These are phyloP conservation scores for Andrena flavipes DNA, from an alignment of 2,888 invertebrate species.

Conservation along the genomic window DNA sequence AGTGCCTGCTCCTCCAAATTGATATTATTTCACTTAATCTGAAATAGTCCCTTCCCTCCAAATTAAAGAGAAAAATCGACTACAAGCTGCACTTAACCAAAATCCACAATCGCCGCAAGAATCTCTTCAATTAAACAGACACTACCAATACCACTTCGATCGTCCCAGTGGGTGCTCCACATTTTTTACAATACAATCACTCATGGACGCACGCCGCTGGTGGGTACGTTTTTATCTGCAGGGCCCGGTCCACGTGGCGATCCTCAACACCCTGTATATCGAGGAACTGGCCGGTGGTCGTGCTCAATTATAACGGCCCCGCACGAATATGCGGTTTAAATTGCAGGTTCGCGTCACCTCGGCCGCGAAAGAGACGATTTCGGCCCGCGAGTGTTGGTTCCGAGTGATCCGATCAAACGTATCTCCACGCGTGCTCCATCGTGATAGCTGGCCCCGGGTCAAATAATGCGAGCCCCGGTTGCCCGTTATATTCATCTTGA, in stretches of 20 bases:
- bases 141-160: background rate
- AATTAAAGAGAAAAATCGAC: too few relatives aligned
- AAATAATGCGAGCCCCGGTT: constrained; percentile 39
- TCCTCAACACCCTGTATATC: constrained; percentile 16
- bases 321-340: constrained; percentile 80
- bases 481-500: constrained; percentile 56
- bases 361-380: constrained; percentile 60
- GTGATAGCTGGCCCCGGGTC: constrained; percentile 44
- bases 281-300: constrained; percentile 33
- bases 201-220: background rate
- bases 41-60: too few relatives aligned
- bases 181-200: background rate
- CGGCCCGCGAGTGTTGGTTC: constrained; percentile 45
- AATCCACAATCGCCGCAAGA: background rate
- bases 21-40: too few relatives aligned
- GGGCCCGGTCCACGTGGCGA: constrained; percentile 2
- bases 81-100: background rate
- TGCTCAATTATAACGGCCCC: constrained; percentile 65
- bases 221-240: too few relatives aligned
- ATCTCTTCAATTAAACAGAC: background rate
- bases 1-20: too few relatives aligned
- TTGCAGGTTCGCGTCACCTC: constrained; percentile 82
- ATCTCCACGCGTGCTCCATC: background rate
- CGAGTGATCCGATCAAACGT: constrained; percentile 53
- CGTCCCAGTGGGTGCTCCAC: background rate